phyloP scores from a whole-genome alignment of 2,797 vertebrate genomes.

The Brachyrhaphis roseni region DNA sequence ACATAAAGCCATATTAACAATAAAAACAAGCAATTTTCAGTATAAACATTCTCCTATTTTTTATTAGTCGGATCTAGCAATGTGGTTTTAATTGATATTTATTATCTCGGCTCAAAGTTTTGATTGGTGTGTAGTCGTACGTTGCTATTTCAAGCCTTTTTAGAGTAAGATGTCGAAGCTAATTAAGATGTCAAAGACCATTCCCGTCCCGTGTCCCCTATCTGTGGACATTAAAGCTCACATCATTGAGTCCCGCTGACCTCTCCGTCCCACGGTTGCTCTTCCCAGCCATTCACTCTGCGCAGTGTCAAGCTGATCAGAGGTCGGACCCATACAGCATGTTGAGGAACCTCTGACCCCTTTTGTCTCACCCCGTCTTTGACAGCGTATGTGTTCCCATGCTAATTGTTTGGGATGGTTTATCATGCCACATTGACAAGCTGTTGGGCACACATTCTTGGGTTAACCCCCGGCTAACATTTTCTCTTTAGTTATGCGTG shows the following conservation, averaged over 20 bases:
- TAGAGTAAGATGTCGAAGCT: conserved; percentile 73
- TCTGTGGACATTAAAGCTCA: conserved; percentile 85
- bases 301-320: conserved; percentile 80
- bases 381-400: conserved; percentile 80
- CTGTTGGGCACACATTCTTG: conserved; percentile 73
- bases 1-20: not conserved
- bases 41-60: not conserved
- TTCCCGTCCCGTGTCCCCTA: conserved; percentile 67
- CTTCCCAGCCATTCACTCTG: conserved; percentile 75
- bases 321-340: conserved; percentile 73
- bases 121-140: not conserved
- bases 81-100: not conserved
- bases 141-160: conserved; percentile 44
- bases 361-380: conserved; percentile 71
- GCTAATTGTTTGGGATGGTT: conserved; percentile 79
- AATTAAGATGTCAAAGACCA: conserved; percentile 84
- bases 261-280: conserved; percentile 72
- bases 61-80: not conserved
- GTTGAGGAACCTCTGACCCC: conserved; percentile 78
- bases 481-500: conserved; percentile 54
- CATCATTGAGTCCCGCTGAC: conserved; percentile 83
- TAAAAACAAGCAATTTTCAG: not conserved
- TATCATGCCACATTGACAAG: conserved; percentile 75
- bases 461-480: conserved; percentile 59
- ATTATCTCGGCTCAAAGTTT: not conserved